Conservation (phyloP, 2,113 vertebrate species). For the Leucopternis melanops region DNA sequence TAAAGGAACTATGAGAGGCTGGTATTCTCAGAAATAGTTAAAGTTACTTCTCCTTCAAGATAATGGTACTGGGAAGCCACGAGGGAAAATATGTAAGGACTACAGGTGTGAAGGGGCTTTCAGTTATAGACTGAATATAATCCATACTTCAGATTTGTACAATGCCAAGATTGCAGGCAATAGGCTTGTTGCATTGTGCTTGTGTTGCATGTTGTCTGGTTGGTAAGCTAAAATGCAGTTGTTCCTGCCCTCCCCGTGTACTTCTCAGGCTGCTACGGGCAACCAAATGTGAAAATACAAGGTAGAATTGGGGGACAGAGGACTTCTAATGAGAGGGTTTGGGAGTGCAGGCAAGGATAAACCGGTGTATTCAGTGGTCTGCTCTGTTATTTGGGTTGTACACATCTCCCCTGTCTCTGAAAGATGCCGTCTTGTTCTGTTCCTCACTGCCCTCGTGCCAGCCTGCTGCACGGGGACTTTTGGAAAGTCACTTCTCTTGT, state of each 20-base stretch:
- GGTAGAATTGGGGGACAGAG: background rate
- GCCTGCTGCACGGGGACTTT: background rate
- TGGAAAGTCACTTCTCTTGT: background rate
- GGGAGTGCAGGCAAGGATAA: background rate
- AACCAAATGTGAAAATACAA: background rate
- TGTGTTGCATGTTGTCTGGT: background rate
- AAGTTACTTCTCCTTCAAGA: background rate
- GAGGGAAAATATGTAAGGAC: background rate
- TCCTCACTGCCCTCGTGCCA: background rate
- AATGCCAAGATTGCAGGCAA: background rate
- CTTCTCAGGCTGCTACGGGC: background rate
- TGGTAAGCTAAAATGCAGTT: background rate
- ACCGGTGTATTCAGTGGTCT: fast-evolving
- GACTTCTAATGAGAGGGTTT: background rate
- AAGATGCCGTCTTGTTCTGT: background rate
- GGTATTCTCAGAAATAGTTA: background rate
- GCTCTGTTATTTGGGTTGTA: background rate
- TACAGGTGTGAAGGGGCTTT: background rate
- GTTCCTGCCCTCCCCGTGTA: background rate
- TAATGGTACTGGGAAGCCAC: background rate
- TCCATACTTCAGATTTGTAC: background rate
- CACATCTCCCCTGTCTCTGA: background rate
- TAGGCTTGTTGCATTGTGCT: background rate
- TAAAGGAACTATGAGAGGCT: background rate
- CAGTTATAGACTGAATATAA: background rate